Conservation (phyloP, 2,888 invertebrate species). For the Ophion costatus region DNA sequence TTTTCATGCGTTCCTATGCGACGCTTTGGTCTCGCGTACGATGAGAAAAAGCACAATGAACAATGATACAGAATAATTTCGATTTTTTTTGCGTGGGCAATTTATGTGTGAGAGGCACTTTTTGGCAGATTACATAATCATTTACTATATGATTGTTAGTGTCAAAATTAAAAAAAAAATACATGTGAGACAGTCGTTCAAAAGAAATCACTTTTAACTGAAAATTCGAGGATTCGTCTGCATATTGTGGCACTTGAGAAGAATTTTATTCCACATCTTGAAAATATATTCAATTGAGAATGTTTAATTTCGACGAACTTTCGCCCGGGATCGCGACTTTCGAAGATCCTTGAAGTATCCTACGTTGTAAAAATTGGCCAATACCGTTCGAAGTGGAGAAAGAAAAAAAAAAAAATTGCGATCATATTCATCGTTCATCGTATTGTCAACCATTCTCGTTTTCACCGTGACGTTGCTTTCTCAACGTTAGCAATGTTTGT, state of each 20-base stretch:
- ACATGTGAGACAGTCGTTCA: background rate
- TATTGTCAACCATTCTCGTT: conserved; percentile 11
- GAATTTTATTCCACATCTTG: background rate
- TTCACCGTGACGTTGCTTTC: conserved; percentile 47
- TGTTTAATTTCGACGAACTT: background rate
- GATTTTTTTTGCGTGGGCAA: too few relatives aligned
- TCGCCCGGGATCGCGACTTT: background rate
- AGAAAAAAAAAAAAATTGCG: background rate
- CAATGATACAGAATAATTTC: too few relatives aligned
- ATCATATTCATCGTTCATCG: conserved; percentile 31
- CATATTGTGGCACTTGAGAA: background rate
- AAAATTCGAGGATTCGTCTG: background rate
- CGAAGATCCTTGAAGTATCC: background rate
- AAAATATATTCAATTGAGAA: background rate
- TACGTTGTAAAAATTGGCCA: background rate
- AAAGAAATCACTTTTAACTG: background rate
- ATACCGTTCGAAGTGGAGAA: background rate
- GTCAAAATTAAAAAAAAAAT: too few relatives aligned
- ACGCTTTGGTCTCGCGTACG: too few relatives aligned
- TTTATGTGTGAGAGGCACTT: too few relatives aligned
- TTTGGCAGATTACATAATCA: too few relatives aligned
- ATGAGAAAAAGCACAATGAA: too few relatives aligned
- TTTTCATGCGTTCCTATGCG: too few relatives aligned
- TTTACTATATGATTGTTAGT: too few relatives aligned
- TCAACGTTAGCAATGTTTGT: conserved; percentile 34